These are phyloP conservation scores for Pseudomyrmex concolor DNA, from an alignment of 1,140 invertebrate species.

Conservation along the genomic window DNA sequence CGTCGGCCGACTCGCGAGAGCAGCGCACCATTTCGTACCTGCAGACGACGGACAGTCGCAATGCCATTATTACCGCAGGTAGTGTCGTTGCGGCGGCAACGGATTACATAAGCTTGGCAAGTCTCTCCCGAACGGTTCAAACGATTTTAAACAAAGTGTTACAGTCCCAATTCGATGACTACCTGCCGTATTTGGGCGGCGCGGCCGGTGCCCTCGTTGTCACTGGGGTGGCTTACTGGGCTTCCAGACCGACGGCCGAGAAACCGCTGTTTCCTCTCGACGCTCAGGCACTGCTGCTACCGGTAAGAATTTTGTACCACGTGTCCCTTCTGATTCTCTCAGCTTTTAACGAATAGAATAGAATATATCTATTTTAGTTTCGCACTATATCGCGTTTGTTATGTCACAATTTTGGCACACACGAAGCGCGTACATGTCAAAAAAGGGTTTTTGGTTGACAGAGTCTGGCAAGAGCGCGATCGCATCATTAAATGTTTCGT, in stretches of 20 bases:
- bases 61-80: constrained; percentile 29
- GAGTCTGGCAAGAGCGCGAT: too few relatives aligned
- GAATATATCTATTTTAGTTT: too few relatives aligned
- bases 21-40: not conserved
- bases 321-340: not conserved
- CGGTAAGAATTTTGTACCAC: constrained; percentile 84
- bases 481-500: too few relatives aligned
- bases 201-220: constrained; percentile 90
- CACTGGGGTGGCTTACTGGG: constrained; percentile 90
- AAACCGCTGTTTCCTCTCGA: constrained; percentile 91
- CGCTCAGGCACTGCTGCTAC: constrained; percentile 88
- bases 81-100: not conserved
- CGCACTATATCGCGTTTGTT: too few relatives aligned
- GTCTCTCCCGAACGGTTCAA: constrained; percentile 32
- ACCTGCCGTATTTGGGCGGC: constrained; percentile 91
- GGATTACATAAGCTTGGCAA: constrained; percentile 12
- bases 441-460: too few relatives aligned
- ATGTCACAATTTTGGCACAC: too few relatives aligned
- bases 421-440: too few relatives aligned
- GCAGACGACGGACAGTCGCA: not conserved
- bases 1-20: not conserved
- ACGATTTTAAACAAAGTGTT: constrained; percentile 76
- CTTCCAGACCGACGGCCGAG: constrained; percentile 89
- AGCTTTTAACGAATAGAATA: too few relatives aligned
- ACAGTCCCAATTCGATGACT: constrained; percentile 87